phyloP scores from a whole-genome alignment of 2,113 vertebrate species.

The Scytalopus superciliaris region DNA sequence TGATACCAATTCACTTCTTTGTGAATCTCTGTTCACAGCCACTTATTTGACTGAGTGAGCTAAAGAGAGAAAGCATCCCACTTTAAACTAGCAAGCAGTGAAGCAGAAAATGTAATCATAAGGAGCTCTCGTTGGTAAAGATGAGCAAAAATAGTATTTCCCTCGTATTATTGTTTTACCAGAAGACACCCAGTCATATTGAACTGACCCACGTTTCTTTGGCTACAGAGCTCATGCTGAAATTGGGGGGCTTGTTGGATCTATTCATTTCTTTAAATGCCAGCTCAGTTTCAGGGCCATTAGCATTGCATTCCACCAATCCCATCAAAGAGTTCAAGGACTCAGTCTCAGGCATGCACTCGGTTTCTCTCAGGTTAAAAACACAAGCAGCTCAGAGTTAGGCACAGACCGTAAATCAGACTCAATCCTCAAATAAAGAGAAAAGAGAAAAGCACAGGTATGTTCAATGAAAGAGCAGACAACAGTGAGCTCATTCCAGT shows the following conservation, averaged over 20 bases:
- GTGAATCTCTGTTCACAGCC: neutral
- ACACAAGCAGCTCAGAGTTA: slow-evolving; percentile 65
- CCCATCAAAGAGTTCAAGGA: slow-evolving; percentile 45
- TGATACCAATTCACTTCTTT: neutral
- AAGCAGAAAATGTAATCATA: neutral
- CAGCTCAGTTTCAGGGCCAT: slow-evolving; percentile 52
- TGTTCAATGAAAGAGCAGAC: slow-evolving; percentile 47
- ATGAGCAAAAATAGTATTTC: slow-evolving; percentile 8
- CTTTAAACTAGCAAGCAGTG: neutral
- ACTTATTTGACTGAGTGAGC: slow-evolving; percentile 5
- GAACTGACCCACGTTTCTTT: neutral
- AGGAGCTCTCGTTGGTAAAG: slow-evolving; percentile 30
- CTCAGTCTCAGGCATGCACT: slow-evolving; percentile 66
- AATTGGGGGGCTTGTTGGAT: slow-evolving; percentile 61
- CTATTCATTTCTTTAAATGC: slow-evolving; percentile 17
- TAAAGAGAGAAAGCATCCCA: neutral
- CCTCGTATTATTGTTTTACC: neutral
- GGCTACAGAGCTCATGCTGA: slow-evolving; percentile 22
- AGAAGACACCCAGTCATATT: neutral
- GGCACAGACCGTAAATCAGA: slow-evolving; percentile 27
- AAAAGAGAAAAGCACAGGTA: slow-evolving; percentile 60
- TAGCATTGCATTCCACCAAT: slow-evolving; percentile 58
- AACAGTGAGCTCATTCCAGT: slow-evolving; percentile 29
- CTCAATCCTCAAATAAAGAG: slow-evolving; percentile 59
- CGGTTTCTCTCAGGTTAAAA: slow-evolving; percentile 37